Base-by-base conservation (phyloP, 2,113 vertebrate species). In the Cheilinus undulatus region DNA sequence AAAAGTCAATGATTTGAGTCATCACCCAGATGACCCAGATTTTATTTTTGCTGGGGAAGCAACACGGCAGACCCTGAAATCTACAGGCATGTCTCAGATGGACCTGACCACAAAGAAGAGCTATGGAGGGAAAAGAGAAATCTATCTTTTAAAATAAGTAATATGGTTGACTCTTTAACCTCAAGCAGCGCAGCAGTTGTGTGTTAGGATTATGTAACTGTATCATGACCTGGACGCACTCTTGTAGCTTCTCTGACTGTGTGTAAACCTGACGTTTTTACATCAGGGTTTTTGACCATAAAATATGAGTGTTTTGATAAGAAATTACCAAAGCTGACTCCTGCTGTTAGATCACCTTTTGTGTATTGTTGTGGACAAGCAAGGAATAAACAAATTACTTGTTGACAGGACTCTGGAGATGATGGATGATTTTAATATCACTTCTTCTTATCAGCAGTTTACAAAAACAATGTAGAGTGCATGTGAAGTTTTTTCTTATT, bases 341-440 rank as follows among this genome's bases (percentile, higher is more conserved):
- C 19, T 40, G 12, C 36, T 14, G 23, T 42, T 20, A 34, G 11
- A 1, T 34, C 3, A 14, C 43, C 48, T 17, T 10, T 14, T 48
- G 23, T 49, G 26, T 42, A 13, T 46, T 50, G 13, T 75, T 20
- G 19, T 51, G 14, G 27, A 38, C 27, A 24, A 7, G 15, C 32
- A 63, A 17, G 17, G 23, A 28, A 64, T 58, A 49, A 74, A 32
- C 40, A 24, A n/a, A 58, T 64, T 11, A 4, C 17, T 26, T 48
- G 69, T 17, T 46, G 63, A 52, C 46, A 34, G 38, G 26, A n/a
- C 26, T 75, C 27, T 50, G 27, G 32, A 27, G 26, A 23, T 26
- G 42, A 77, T 65, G 28, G 36, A 57, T 66, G 64, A 26, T 57
- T 78, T 73, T 62, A 66, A 61, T 80, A 57, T 48, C 8, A 46